Conservation (phyloP, 1,140 invertebrate genomes). For the Drosophila ficusphila region DNA sequence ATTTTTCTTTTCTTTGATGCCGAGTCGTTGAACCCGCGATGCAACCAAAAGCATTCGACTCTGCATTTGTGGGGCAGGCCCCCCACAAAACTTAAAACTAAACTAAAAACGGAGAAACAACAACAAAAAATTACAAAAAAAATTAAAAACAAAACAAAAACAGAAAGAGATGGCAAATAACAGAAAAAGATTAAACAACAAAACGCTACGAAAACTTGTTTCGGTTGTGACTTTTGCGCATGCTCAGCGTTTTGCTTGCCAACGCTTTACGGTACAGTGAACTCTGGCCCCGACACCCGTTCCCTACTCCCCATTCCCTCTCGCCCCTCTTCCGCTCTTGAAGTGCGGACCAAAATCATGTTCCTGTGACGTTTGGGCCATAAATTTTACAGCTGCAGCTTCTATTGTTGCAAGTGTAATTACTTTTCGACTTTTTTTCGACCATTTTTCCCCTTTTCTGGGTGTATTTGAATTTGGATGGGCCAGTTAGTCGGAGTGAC, state of each 20-base stretch:
- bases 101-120: constrained; percentile 18
- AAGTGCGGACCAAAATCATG: constrained; percentile 51
- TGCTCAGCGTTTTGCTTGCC: constrained; percentile 71
- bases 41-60: constrained; percentile 23
- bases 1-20: background rate
- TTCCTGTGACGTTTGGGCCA: constrained; percentile 76
- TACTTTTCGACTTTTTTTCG: constrained; percentile 46
- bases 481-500: constrained; percentile 52
- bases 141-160: constrained; percentile 33
- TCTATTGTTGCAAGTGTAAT: constrained; percentile 78
- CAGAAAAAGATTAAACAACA: constrained; percentile 43
- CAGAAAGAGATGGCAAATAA: constrained; percentile 22
- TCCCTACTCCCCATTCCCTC: too few relatives aligned
- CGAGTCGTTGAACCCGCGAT: constrained; percentile 51
- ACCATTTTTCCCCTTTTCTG: constrained; percentile 38
- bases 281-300: constrained; percentile 36
- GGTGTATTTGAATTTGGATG: constrained; percentile 9
- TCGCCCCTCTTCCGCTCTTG: too few relatives aligned
- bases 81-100: constrained; percentile 13
- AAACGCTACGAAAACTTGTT: constrained; percentile 67
- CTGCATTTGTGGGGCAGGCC: constrained; percentile 52
- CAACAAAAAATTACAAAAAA: constrained; percentile 21
- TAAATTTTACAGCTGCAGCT: constrained; percentile 74
- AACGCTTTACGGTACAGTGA: constrained; percentile 78
- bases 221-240: constrained; percentile 74